Percentiles rank a stretch among this genome's conserved stretches.
These are phyloP conservation scores for Branchinecta lynchi DNA, from an alignment of 1,140 invertebrate species.

Conservation along the genomic window DNA sequence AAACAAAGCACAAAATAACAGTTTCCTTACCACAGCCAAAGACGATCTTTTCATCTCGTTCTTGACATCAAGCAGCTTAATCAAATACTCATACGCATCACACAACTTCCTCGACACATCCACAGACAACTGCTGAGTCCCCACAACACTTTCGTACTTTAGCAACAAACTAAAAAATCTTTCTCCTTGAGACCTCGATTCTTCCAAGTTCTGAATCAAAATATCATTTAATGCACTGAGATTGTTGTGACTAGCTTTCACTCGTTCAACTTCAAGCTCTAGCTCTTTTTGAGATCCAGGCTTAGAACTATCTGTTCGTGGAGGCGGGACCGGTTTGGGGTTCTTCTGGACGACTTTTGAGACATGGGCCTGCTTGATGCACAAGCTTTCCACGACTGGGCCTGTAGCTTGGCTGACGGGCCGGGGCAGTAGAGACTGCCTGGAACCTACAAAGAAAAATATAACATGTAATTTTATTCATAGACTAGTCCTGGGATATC, in stretches of 20 bases:
- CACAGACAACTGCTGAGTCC: background rate
- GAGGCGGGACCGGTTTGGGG: background rate
- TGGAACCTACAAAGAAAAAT: no score
- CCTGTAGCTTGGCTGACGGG: background rate
- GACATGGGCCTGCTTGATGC: background rate
- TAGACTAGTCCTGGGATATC: no score
- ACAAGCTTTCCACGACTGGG: background rate
- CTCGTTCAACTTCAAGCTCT: background rate
- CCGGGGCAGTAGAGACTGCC: no score
- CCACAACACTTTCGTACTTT: background rate
- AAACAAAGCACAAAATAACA: no score
- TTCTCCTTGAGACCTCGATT: background rate
- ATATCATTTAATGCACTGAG: conserved; percentile 3
- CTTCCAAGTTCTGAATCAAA: background rate
- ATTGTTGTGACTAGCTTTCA: background rate
- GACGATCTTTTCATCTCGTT: background rate
- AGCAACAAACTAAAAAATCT: background rate
- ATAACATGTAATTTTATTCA: no score
- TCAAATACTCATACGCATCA: background rate
- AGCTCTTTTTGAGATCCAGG: background rate
- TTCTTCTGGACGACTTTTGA: background rate
- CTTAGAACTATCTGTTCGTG: background rate
- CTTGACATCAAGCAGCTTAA: background rate
- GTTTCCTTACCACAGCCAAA: background rate
- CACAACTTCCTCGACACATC: background rate